Evolutionary conservation across 1,140 invertebrate species (phyloP).

Genomic region (Subanguina moxae): DNA sequence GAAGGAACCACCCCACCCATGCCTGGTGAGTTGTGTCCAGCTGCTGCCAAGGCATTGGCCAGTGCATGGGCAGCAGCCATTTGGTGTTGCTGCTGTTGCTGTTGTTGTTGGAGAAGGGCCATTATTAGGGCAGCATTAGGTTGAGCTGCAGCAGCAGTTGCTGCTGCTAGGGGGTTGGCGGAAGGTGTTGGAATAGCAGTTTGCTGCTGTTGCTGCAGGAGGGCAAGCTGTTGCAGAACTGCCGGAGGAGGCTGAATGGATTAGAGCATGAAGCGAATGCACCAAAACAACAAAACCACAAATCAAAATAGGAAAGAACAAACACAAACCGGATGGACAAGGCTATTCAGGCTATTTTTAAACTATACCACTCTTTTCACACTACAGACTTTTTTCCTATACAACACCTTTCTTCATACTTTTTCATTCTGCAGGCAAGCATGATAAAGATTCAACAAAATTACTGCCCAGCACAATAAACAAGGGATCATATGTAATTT

Average conservation of each 20-base stretch:
- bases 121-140: conserved; percentile 2
- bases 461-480: no score
- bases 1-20: not conserved
- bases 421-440: no score
- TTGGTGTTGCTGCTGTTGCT: conserved; percentile 31
- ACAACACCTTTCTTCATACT: no score
- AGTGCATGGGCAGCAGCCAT: conserved; percentile 10
- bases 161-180: conserved; percentile 12
- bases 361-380: no score
- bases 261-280: conserved; percentile 35
- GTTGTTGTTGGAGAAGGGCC: conserved; percentile 59
- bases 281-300: conserved; percentile 28
- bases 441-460: no score
- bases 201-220: conserved; percentile 34
- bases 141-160: conserved; percentile 21
- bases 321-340: conserved; percentile 18
- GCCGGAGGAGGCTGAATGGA: conserved; percentile 38
- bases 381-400: no score
- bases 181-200: conserved; percentile 18
- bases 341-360: no score
- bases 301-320: conserved; percentile 25
- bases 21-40: not conserved
- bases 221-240: conserved; percentile 39
- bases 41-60: conserved; percentile 10
- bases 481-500: no score